Percentiles rank a stretch among this genome's conserved stretches.
Conservation (phyloP, 2,888 invertebrate genomes). For the Cosmia trapezina region DNA sequence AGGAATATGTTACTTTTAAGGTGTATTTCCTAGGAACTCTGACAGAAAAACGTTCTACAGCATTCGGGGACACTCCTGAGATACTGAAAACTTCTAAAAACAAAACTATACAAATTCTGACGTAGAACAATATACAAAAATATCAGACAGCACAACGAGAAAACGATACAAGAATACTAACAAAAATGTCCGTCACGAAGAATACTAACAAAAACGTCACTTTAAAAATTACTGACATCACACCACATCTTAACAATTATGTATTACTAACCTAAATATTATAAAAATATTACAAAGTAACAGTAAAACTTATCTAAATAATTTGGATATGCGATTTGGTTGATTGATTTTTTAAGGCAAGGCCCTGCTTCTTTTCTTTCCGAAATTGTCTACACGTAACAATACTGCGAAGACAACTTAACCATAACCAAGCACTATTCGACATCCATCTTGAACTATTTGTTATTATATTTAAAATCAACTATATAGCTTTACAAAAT, state of each 20-base stretch:
- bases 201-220: constrained; percentile 9
- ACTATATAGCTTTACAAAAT: constrained; percentile 2
- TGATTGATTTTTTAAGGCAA: background rate
- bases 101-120: constrained; percentile 2
- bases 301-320: background rate
- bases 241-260: constrained; percentile 40
- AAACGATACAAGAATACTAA: constrained; percentile 3
- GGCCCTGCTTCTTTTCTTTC: background rate
- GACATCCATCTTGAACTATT: background rate
- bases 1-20: constrained; percentile 25
- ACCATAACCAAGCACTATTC: constrained; percentile 19
- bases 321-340: constrained; percentile 36
- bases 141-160: background rate
- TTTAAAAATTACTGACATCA: background rate
- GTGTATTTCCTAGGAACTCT: constrained; percentile 32
- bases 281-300: background rate
- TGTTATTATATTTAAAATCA: background rate
- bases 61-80: background rate
- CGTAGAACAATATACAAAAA: background rate
- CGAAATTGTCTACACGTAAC: constrained; percentile 8
- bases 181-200: constrained; percentile 8
- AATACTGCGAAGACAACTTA: constrained; percentile 5
- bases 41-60: constrained; percentile 10
- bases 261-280: background rate
- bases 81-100: background rate